Evolutionary conservation across 2,888 invertebrate species (phyloP).

Genomic region (Pachymerium ferrugineum): DNA sequence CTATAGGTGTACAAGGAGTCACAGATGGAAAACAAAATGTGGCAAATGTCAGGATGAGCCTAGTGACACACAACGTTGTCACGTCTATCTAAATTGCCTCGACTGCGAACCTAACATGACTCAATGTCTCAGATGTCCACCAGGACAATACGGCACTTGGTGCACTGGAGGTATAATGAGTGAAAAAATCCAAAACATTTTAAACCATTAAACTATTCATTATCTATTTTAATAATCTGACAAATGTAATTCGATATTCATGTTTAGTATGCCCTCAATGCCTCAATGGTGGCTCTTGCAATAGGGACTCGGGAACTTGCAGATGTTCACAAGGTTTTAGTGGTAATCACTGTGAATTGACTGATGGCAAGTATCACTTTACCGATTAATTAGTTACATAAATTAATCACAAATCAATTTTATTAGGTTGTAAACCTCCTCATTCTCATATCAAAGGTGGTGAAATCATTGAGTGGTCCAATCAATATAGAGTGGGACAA

Average conservation of each 20-base stretch:
- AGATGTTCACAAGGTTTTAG: not conserved
- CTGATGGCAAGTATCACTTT: not conserved
- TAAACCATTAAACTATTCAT: no score
- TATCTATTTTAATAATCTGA: not conserved
- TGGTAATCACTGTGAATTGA: not conserved
- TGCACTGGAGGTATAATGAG: slow-evolving; percentile 34
- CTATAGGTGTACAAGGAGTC: not conserved
- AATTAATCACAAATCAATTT: not conserved
- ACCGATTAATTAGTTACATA: not conserved
- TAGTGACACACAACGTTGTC: not conserved
- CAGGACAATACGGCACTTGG: slow-evolving; percentile 34
- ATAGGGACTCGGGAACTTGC: not conserved
- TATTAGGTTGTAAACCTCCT: not conserved
- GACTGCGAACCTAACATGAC: slow-evolving; percentile 33
- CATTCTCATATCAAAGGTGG: not conserved
- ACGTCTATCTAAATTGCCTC: slow-evolving; percentile 28
- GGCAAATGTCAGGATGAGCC: not conserved
- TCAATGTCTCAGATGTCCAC: slow-evolving; percentile 33
- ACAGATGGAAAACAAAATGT: not conserved
- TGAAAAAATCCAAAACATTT: no score
- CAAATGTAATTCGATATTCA: not conserved
- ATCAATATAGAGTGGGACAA: not conserved
- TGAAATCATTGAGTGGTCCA: not conserved
- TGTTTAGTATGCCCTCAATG: not conserved
- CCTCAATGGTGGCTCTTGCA: not conserved